Evolutionary conservation across 1,140 invertebrate species (phyloP), one percentile per base, ranked within the genome.

Genomic region (Vanessa atalanta): DNA sequence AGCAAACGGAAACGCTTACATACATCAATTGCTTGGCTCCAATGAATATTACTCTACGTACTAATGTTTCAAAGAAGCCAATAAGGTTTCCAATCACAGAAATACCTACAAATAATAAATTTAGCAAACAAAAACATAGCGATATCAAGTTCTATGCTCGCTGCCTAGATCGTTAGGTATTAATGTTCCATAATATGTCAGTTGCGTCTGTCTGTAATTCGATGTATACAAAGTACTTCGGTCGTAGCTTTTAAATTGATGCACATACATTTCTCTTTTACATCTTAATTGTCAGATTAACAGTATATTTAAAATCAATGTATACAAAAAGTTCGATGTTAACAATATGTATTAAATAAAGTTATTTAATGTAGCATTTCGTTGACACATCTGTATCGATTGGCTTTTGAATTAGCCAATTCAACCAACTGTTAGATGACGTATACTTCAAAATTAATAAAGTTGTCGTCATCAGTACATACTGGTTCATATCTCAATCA

Each of bases 371-470:
- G 16, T 23, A 23, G 53, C 13, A 11, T 57, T 86, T 88, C 83
- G 9, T 91, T 81, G 79, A 83, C 88, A 88, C 83, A 69, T 3
- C 68, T 84, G 87, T 88, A 89, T 91, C 87, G 84, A 91, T 89
- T 88, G 87, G 85, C 87, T 85, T 85, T 80, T 88, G 88, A 85
- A 86, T 86, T 86, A 81, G 84, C 75, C 83, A 80, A 83, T 83
- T 89, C 85, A 87, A 81, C 86, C 85, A 89, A 85, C 83, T 81
- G 76, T 70, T 75, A 81, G 80, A 83, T 81, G 79, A 84, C 84
- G 77, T 72, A 72, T 78, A 79, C 77, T 65, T 50, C 9, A 23
- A 67, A 70, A 67, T 65, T 20, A 57, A 48, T 31, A 57, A 14
- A 60, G 26, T 53, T 55, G 9, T 11, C 37, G 1, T 43, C 37